These are phyloP conservation scores for Labia minor DNA, from an alignment of 2,888 invertebrate genomes.

Conservation along the genomic window DNA sequence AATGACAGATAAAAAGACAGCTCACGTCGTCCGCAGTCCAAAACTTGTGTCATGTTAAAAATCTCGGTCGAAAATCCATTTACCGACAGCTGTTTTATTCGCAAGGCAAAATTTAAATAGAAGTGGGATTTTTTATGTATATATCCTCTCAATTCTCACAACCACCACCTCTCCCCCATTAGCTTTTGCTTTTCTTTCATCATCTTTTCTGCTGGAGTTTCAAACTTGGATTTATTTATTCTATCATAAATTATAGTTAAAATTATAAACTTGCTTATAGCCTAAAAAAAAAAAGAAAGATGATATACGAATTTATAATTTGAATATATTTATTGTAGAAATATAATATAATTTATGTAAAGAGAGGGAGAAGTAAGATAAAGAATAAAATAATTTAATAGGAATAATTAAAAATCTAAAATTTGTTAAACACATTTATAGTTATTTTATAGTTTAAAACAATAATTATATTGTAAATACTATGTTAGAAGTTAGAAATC, in stretches of 20 bases:
- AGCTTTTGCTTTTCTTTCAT: not conserved
- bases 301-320: no score
- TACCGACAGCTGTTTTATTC: constrained; percentile 3
- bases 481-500: no score
- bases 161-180: not conserved
- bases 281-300: no score
- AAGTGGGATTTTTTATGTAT: not conserved
- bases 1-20: not conserved
- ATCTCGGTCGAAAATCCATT: not conserved
- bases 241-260: constrained; percentile 4
- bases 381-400: no score
- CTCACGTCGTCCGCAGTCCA: not conserved
- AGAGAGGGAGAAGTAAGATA: no score
- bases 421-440: no score
- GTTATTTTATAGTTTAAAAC: no score
- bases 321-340: no score
- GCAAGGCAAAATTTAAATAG: not conserved
- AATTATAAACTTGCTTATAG: constrained; percentile 13
- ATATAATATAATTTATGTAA: no score
- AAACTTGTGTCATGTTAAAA: constrained; percentile 2
- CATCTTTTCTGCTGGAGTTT: not conserved
- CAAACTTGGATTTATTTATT: not conserved
- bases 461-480: no score
- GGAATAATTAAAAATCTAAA: no score
- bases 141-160: not conserved